Percentiles rank a stretch among this genome's conserved stretches.
These are phyloP conservation scores for Rousettus leschenaultii DNA, from an alignment of 2,113 vertebrate genomes.

Conservation along the genomic window DNA sequence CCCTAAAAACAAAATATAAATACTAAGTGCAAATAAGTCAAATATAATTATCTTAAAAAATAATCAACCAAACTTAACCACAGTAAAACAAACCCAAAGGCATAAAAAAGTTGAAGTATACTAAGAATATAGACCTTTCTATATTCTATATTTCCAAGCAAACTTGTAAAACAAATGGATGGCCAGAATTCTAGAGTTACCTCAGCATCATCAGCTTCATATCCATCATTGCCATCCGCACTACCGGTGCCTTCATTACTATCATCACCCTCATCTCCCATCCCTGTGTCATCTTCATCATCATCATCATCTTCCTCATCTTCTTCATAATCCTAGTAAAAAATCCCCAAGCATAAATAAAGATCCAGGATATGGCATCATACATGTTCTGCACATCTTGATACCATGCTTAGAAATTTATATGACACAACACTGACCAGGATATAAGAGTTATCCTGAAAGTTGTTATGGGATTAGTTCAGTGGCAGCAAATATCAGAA, in stretches of 20 bases:
- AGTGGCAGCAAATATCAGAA: not conserved
- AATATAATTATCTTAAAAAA: not conserved
- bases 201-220: conserved; percentile 94
- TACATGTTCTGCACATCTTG: not conserved
- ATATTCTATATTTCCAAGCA: not conserved
- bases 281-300: conserved; percentile 93
- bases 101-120: not conserved
- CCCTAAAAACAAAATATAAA: conserved; percentile 81
- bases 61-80: not conserved
- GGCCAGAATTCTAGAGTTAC: conserved; percentile 72
- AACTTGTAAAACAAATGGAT: not conserved
- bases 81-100: not conserved
- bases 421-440: not conserved
- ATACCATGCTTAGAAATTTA: not conserved
- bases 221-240: conserved; percentile 92
- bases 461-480: not conserved
- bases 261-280: conserved; percentile 95
- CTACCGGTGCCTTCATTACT: conserved; percentile 94
- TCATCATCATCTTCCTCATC: conserved; percentile 93
- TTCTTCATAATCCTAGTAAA: conserved; percentile 89
- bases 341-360: not conserved
- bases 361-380: not conserved
- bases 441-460: not conserved
- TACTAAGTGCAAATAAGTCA: conserved; percentile 12
- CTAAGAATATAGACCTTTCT: not conserved